Base-by-base conservation (phyloP, 2,113 vertebrate genomes). In the Cephalopterus ornatus region DNA sequence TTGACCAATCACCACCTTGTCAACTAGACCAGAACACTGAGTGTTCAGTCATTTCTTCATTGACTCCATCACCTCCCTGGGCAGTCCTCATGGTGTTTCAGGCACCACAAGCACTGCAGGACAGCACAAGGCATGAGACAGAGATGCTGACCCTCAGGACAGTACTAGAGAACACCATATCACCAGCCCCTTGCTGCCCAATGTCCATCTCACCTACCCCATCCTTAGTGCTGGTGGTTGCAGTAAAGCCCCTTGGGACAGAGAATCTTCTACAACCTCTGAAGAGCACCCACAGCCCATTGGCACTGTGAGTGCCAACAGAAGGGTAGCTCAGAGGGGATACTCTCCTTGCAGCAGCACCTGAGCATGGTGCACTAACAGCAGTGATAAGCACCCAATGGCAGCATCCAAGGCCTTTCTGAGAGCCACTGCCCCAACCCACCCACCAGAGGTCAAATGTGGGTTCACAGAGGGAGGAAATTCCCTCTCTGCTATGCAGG, bases 211-310 rank as follows among this genome's bases (percentile, higher is more conserved):
- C 10, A 4, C 16, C 5, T 2, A 27, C 8, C 11, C 49, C 33
- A 33, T 8, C 47, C 28, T 26, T 9, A 18, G 6, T 7, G 12
- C 46, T 55, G 22, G 35, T 26, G n/a, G n/a, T 59, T 24, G 56
- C 2, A 28, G 9, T 42, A 24, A 46, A 73, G 76, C 9, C 14
- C 55, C 0, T 0, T 0, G 3, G 42, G 32, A 52, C 22, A 37
- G 27, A 71, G 32, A 33, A 46, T 28, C 73, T 53, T 47, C 24
- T 6, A 71, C 14, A 33, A 30, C 30, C 30, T 42, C 11, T 15
- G 37, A 42, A 66, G 42, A 68, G 52, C n/a, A 42, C 52, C 3
- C 68, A 37, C 14, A 82, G 46, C 12, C 59, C 61, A 46, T n/a
- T 13, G 35, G 73, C 65, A 52, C 46, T 30, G 17, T 42, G 62